Evolutionary conservation across 1,140 invertebrate genomes (phyloP).

Genomic region (Hirudo medicinalis): DNA sequence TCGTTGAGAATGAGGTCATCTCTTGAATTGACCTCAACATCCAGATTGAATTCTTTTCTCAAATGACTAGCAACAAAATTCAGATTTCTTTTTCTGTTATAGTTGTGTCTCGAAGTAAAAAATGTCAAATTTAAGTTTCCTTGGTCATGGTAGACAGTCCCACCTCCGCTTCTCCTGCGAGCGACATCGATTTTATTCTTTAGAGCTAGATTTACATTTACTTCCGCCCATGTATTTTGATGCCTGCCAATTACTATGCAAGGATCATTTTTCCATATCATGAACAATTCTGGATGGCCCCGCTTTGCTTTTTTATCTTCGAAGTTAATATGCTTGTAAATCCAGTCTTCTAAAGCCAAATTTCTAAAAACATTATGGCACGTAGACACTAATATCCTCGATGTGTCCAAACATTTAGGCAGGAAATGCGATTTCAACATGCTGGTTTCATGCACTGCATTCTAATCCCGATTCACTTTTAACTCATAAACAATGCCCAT

Average conservation of each 20-base stretch:
- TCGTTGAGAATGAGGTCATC: constrained; percentile 69
- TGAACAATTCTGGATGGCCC: constrained; percentile 54
- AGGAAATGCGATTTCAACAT: no score
- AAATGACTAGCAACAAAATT: constrained; percentile 66
- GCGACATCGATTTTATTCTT: constrained; percentile 57
- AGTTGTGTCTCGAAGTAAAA: constrained; percentile 61
- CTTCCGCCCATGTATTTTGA: constrained; percentile 91
- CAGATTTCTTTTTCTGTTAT: constrained; percentile 70
- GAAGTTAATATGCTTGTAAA: constrained; percentile 72
- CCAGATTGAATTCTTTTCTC: constrained; percentile 60
- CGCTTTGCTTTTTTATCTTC: constrained; percentile 31
- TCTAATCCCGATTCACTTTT: no score
- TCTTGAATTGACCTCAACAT: constrained; percentile 57
- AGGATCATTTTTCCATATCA: constrained; percentile 80
- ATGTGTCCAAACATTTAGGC: no score
- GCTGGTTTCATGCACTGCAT: no score
- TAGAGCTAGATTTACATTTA: constrained; percentile 48
- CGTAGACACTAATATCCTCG: constrained; percentile 53
- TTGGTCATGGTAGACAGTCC: constrained; percentile 84
- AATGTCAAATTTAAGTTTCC: constrained; percentile 87
- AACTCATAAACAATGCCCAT: no score
- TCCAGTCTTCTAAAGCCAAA: constrained; percentile 83
- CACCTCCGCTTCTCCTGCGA: constrained; percentile 84
- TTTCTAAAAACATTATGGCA: constrained; percentile 77
- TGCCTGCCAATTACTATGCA: constrained; percentile 87